Evolutionary conservation across 2,888 invertebrate species (phyloP), one percentile per base, ranked within the genome.

Genomic region (Ramazzottius varieornatus): DNA sequence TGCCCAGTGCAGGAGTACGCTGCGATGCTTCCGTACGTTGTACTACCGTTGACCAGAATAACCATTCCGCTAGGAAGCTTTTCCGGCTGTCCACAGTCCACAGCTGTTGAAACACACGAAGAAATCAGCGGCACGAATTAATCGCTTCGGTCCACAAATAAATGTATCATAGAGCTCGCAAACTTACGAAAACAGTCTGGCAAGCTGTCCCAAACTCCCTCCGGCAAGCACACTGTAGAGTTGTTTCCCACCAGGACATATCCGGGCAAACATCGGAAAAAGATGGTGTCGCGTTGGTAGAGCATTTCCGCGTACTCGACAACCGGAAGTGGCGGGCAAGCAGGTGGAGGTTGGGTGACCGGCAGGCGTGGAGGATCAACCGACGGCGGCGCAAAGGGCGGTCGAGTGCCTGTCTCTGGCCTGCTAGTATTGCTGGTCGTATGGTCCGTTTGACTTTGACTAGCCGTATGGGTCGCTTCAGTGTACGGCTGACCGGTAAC

Each of bases 51-150:
- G 4, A 54, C 20, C 29, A 54, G 29, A 13, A 54, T 29, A 13
- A 24, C 54, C 54, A 54, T 29, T n/a, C 54, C 54, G 54, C 24
- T 13, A 8, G 20, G 20, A 16, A n/a, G 29, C 29, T 54, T 54
- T 29, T 54, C 54, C 54, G 54, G 54, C 54, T 16, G 54, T 8
- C 54, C 54, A 54, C 54, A 54, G 24, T 54, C 54, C 54, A 54
- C 54, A 13, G 54, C 54, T 54, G 29, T 24, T 8, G 16, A 13
- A 4, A n/a, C 54, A 13, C 16, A n/a, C 54, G 24, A 54, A 54
- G 16, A 29, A 54, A 54, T n/a, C n/a, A n/a, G n/a, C n/a, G n/a
- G n/a, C n/a, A n/a, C n/a, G n/a, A n/a, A n/a, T n/a, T 16, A 54
- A 54, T 54, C 29, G 24, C 16, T 24, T 8, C 4, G 4, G 4